These are phyloP conservation scores for Acromyrmex echinatior DNA, from an alignment of 1,140 invertebrate species.

Conservation along the genomic window DNA sequence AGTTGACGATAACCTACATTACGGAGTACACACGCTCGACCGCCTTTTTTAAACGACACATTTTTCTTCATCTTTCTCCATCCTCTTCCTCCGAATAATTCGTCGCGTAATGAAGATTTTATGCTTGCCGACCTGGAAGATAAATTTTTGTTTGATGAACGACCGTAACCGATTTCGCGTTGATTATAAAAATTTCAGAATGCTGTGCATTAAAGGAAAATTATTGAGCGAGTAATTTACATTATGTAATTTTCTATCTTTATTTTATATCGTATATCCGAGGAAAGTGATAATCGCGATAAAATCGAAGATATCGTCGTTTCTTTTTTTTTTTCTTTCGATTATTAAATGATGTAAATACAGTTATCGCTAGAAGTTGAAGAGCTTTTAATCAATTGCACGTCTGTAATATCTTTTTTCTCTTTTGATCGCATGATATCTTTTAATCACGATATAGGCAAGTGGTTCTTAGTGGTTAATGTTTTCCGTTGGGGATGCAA, in stretches of 20 bases:
- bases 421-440: background rate
- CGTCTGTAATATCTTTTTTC: background rate
- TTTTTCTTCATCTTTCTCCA: slow-evolving; percentile 33
- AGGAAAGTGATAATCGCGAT: background rate
- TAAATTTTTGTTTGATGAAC: slow-evolving; percentile 19
- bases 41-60: slow-evolving; percentile 43
- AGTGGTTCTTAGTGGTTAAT: background rate
- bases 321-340: background rate
- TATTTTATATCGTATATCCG: background rate
- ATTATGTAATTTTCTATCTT: background rate
- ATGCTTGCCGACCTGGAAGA: slow-evolving; percentile 15
- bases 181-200: background rate
- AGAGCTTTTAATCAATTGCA: background rate
- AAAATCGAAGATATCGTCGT: background rate
- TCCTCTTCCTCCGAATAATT: background rate
- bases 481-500: background rate
- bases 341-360: background rate
- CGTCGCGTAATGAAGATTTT: slow-evolving; percentile 11
- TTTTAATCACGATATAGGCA: background rate
- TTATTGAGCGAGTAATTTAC: background rate
- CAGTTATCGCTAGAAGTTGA: background rate
- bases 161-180: background rate
- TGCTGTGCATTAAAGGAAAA: background rate
- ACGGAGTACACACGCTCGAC: slow-evolving; percentile 32
- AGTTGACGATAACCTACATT: slow-evolving; percentile 44